phyloP scores from a whole-genome alignment of 2,797 vertebrate species.

The Pangasius macronema region DNA sequence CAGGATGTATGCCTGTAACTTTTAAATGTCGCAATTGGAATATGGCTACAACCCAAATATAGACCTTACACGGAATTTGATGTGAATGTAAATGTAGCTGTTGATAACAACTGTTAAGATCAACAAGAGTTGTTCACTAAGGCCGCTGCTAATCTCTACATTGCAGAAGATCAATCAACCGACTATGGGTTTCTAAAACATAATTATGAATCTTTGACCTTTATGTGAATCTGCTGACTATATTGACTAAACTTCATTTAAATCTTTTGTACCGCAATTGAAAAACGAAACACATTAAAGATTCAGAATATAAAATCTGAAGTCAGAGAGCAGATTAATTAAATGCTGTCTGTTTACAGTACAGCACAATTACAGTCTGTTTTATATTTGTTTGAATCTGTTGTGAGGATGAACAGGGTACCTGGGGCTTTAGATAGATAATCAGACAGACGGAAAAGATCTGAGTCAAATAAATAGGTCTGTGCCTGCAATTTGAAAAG shows the following conservation, averaged over 20 bases:
- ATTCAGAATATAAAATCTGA: not conserved
- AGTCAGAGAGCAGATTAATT: not conserved
- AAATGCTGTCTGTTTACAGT: conserved; percentile 16
- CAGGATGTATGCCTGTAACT: too few species aligned
- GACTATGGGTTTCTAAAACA: too few species aligned
- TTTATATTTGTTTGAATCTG: conserved; percentile 30
- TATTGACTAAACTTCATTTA: not conserved
- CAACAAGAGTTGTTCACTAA: not conserved
- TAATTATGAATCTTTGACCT: not conserved
- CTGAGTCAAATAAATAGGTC: conserved; percentile 21
- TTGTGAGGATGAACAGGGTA: conserved; percentile 19
- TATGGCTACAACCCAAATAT: too few species aligned
- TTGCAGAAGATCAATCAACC: not conserved
- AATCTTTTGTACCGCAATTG: not conserved
- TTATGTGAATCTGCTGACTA: not conserved
- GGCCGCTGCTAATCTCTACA: not conserved
- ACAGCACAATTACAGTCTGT: conserved; percentile 22
- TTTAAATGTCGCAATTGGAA: too few species aligned
- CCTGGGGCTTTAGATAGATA: conserved; percentile 35
- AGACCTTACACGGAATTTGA: too few species aligned
- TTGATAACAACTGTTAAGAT: not conserved
- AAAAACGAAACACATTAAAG: not conserved
- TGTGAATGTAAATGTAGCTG: too few species aligned
- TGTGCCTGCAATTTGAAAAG: conserved; percentile 35
- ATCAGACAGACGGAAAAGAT: conserved; percentile 32